These are phyloP conservation scores for Sebastes trivittatus DNA, from an alignment of 2,797 vertebrate species.

Conservation along the genomic window DNA sequence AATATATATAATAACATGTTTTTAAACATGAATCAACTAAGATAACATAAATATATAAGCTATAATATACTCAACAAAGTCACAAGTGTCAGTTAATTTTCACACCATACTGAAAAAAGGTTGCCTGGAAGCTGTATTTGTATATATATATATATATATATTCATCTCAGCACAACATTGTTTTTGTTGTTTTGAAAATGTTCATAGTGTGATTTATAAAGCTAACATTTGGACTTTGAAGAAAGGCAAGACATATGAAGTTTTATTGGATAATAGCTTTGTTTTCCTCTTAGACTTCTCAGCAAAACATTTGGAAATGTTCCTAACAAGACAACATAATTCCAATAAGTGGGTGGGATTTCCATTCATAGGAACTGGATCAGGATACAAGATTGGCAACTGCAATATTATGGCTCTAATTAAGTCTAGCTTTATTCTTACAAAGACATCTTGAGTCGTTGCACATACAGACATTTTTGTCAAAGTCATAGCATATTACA, in stretches of 20 bases:
- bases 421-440: conserved; percentile 8
- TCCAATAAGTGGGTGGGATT: conserved; percentile 22
- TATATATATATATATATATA: too few species aligned
- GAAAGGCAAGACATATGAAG: neutral
- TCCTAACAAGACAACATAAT: neutral
- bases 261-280: neutral
- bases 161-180: too few species aligned
- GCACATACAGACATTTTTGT: conserved; percentile 2
- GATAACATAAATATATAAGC: too few species aligned
- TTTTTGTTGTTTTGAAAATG: too few species aligned
- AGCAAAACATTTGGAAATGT: conserved; percentile 8
- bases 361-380: conserved; percentile 28
- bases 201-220: neutral
- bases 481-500: conserved; percentile 19
- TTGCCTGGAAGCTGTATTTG: too few species aligned
- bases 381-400: conserved; percentile 12
- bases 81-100: too few species aligned
- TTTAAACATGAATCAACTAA: neutral
- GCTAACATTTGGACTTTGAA: neutral
- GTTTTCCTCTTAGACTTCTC: neutral
- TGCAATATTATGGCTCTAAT: conserved; percentile 15
- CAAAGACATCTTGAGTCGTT: neutral
- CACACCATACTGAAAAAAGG: too few species aligned
- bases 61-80: too few species aligned
- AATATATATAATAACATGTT: neutral